Conservation (phyloP, 1,140 invertebrate species). For the Palaemon carinicauda region DNA sequence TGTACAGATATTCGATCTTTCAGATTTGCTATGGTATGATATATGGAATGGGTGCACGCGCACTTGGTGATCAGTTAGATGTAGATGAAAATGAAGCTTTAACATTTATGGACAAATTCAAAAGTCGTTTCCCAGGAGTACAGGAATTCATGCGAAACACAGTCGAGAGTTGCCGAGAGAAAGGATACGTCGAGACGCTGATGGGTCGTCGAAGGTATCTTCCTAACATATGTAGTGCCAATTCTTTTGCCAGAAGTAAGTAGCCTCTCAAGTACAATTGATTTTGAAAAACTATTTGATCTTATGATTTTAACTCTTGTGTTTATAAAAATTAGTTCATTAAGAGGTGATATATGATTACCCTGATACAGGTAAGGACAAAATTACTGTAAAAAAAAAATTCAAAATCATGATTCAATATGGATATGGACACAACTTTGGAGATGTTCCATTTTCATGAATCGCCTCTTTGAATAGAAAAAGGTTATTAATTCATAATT, state of each 20-base stretch:
- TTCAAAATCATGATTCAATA: too few species aligned
- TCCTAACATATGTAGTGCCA: constrained; percentile 76
- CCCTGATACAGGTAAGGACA: too few species aligned
- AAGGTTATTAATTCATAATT: too few species aligned
- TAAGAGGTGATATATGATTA: too few species aligned
- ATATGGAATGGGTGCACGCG: constrained; percentile 93
- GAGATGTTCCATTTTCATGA: too few species aligned
- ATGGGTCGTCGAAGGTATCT: constrained; percentile 80
- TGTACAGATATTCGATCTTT: neutral
- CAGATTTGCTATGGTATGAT: constrained; percentile 96
- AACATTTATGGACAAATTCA: constrained; percentile 83
- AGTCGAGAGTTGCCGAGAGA: constrained; percentile 74
- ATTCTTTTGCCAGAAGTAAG: constrained; percentile 71
- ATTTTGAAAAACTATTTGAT: too few species aligned
- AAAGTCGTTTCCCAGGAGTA: constrained; percentile 79
- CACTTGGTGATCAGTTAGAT: constrained; percentile 82
- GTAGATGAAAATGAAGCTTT: constrained; percentile 83
- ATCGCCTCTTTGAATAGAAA: too few species aligned
- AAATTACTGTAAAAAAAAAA: too few species aligned
- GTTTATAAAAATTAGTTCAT: too few species aligned
- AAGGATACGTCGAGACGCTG: constrained; percentile 86
- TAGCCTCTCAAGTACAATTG: neutral
- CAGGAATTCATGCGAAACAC: constrained; percentile 74
- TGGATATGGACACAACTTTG: too few species aligned
- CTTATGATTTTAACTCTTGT: too few species aligned